Evolutionary conservation across 2,888 invertebrate species (phyloP), one percentile per base, ranked within the genome.

Genomic region (Spialia ferax): DNA sequence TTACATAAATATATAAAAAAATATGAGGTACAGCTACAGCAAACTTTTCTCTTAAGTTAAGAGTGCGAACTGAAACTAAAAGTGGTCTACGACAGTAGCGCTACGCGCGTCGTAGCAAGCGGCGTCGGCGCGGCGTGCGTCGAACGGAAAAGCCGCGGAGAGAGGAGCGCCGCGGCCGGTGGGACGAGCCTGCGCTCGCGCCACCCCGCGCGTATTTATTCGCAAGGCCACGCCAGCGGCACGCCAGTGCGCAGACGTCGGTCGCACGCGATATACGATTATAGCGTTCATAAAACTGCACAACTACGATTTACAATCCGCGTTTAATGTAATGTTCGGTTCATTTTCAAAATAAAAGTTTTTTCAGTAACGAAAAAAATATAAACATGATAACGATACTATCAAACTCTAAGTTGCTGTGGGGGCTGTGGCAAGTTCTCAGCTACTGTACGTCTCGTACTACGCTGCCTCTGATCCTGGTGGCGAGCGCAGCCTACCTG

Each of bases 211-310:
- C 82, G 84, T 88, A 93, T 94, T 94, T 94, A 94, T 93, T 90
- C 82, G 93, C 94, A 94, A 94, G 93, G 94, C 93, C 92, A 93
- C 85, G 78, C 85, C 85, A 85, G 88, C 87, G 85, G 80, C 89
- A 78, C 85, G 87, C 87, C 93, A 93, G 92, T 93, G 89, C 87
- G 89, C 91, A 88, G 78, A 87, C 89, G 88, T 82, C 92, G 83
- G 80, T 90, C 87, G 87, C 85, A 89, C 88, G 89, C 89, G 88
- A 84, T 84, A 86, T 86, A 89, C 88, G 78, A 85, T 83, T 81
- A 81, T 75, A 81, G 76, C 82, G 84, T 81, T 81, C 82, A 82
- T 82, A 76, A 78, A 77, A 78, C 82, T 81, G 82, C 82, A 83
- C 75, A 79, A 72, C 82, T 82, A 86, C 87, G 86, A 87, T 86